These are phyloP conservation scores for Holcopasites calliopsidis DNA, from an alignment of 1,140 invertebrate genomes.

Conservation along the genomic window DNA sequence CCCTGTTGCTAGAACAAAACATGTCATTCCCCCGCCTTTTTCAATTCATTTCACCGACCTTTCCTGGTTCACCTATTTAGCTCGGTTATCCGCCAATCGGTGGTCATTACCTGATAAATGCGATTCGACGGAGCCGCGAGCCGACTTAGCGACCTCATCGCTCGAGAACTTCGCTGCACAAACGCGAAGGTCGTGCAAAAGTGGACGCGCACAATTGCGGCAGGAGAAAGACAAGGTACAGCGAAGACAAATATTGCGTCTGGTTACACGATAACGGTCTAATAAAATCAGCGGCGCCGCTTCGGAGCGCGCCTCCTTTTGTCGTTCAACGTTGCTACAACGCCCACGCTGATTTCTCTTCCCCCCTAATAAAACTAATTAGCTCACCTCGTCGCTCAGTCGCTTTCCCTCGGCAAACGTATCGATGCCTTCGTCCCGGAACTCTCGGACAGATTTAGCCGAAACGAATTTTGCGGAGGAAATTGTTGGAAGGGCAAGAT, in stretches of 20 bases:
- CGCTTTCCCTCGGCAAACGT: constrained; percentile 22
- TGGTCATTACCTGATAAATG: constrained; percentile 33
- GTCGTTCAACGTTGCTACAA: constrained; percentile 19
- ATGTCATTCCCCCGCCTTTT: background rate
- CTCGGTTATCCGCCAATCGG: constrained; percentile 18
- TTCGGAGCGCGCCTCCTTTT: constrained; percentile 24
- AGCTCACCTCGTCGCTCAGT: constrained; percentile 7
- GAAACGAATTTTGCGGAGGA: constrained; percentile 4
- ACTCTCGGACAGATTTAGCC: background rate
- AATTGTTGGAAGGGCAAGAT: background rate
- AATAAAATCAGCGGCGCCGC: constrained; percentile 63
- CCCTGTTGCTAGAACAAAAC: background rate
- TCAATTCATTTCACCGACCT: background rate
- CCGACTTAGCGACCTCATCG: constrained; percentile 1
- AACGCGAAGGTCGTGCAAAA: constrained; percentile 20
- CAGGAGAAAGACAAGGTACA: constrained; percentile 38
- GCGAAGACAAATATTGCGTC: constrained; percentile 57
- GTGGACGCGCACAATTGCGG: constrained; percentile 5
- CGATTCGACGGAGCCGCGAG: background rate
- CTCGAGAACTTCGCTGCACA: background rate
- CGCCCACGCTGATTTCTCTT: constrained; percentile 8
- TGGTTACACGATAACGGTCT: constrained; percentile 59
- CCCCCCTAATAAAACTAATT: constrained; percentile 57
- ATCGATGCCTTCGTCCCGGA: background rate
- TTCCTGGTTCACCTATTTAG: background rate